Percentiles rank a stretch among this genome's conserved stretches.
These are phyloP conservation scores for Etheostoma nigrum DNA, from an alignment of 2,797 vertebrate genomes.

Conservation along the genomic window DNA sequence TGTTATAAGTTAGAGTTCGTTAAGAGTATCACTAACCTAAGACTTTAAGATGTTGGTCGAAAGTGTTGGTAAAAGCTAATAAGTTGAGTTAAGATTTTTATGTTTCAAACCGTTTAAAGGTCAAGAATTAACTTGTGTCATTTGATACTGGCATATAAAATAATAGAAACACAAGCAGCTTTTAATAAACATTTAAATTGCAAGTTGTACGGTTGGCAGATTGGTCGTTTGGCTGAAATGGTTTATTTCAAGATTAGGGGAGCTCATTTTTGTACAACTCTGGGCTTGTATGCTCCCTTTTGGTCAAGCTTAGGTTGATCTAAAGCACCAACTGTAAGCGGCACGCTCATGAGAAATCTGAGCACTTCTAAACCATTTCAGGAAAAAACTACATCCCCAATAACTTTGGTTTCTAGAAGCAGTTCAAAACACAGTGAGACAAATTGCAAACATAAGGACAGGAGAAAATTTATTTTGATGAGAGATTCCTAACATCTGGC, in stretches of 20 bases:
- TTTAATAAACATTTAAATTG: not conserved
- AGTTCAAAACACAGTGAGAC: not conserved
- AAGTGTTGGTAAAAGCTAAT: not conserved
- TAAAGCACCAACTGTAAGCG: not conserved
- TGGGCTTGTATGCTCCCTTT: not conserved
- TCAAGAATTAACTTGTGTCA: not conserved
- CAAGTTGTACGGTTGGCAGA: not conserved
- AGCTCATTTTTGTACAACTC: not conserved
- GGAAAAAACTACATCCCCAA: not conserved
- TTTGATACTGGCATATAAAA: not conserved
- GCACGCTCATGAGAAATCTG: not conserved
- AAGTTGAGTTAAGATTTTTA: not conserved
- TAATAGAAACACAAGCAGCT: not conserved
- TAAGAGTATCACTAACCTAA: not conserved
- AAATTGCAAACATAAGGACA: constrained; percentile 3
- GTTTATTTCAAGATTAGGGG: not conserved
- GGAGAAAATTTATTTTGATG: not conserved
- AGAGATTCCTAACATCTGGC: constrained; percentile 16
- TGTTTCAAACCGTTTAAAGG: not conserved
- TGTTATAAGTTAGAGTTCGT: not conserved
- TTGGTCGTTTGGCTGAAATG: not conserved
- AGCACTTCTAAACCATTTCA: not conserved
- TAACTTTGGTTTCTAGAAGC: not conserved
- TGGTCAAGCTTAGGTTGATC: not conserved
- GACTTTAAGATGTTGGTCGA: not conserved